These are phyloP conservation scores for Gallirallus australis DNA, from an alignment of 2,797 vertebrate genomes.

Conservation along the genomic window DNA sequence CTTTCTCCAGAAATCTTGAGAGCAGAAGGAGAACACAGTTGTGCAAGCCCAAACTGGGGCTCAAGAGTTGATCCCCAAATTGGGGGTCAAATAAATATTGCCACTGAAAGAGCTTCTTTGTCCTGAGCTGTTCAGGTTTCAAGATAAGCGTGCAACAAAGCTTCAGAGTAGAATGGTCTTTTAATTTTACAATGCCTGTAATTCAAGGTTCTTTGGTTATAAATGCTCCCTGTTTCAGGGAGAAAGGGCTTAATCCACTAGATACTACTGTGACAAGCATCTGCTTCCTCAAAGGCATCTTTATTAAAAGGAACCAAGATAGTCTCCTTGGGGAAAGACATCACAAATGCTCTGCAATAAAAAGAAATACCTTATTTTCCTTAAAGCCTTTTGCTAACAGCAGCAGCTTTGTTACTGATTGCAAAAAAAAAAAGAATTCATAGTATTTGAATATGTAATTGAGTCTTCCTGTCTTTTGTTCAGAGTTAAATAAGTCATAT, in stretches of 20 bases:
- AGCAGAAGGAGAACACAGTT: not conserved
- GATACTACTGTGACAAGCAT: conserved; percentile 30
- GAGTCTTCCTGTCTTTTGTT: not conserved
- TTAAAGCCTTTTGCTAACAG: conserved; percentile 1
- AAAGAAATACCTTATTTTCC: conserved; percentile 18
- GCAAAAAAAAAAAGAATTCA: not conserved
- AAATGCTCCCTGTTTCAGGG: conserved; percentile 4
- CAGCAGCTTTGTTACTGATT: not conserved
- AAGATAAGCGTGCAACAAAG: not conserved
- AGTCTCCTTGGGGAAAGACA: not conserved
- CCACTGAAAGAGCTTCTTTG: not conserved
- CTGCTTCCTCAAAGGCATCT: conserved; percentile 31
- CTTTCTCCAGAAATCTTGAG: not conserved
- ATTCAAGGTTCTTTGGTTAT: conserved; percentile 2
- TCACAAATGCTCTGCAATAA: not conserved
- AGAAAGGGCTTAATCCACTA: conserved; percentile 17
- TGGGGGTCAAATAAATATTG: not conserved
- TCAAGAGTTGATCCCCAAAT: not conserved
- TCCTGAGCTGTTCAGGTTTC: not conserved
- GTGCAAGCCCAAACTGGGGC: not conserved
- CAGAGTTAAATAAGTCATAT: not conserved
- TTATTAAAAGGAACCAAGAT: conserved; percentile 17
- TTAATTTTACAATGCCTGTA: conserved; percentile 14
- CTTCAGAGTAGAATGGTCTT: not conserved
- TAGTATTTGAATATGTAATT: conserved; percentile 1